Conservation (phyloP, 2,797 vertebrate species). For the Acipenser ruthenus region DNA sequence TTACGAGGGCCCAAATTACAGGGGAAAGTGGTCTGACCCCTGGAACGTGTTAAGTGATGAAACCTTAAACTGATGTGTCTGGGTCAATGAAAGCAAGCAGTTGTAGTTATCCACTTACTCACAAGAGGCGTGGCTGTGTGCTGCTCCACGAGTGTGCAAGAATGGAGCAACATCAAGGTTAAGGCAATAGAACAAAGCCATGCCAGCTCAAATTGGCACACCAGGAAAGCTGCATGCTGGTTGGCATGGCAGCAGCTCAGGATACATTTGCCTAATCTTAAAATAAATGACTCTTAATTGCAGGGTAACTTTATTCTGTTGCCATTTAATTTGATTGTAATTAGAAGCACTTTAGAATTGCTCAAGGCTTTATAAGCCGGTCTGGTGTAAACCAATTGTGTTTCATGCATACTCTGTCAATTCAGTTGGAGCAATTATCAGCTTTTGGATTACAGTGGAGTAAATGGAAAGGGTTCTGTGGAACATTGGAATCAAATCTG, state of each 20-base stretch:
- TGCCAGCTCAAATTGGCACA: no score
- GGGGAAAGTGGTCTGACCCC: slow-evolving; percentile 7
- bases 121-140: background rate
- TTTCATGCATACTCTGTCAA: slow-evolving; percentile 10
- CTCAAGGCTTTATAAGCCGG: background rate
- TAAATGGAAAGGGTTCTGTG: no score
- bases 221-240: background rate
- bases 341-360: slow-evolving; percentile 10
- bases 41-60: slow-evolving; percentile 11
- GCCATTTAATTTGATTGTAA: slow-evolving; percentile 7
- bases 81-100: slow-evolving; percentile 2
- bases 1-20: background rate
- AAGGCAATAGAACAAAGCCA: no score
- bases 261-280: slow-evolving; percentile 1
- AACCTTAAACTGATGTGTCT: slow-evolving; percentile 12
- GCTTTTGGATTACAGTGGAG: slow-evolving; percentile 3
- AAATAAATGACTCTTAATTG: slow-evolving; percentile 1
- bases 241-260: background rate
- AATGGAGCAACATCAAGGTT: no score
- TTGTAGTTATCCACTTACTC: background rate
- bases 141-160: background rate
- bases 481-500: no score
- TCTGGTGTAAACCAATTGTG: slow-evolving; percentile 6
- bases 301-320: background rate
- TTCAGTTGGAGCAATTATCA: background rate